Evolutionary conservation across 2,888 invertebrate genomes (phyloP), one percentile per base, ranked within the genome.

Genomic region (Stegophylla sp.): DNA sequence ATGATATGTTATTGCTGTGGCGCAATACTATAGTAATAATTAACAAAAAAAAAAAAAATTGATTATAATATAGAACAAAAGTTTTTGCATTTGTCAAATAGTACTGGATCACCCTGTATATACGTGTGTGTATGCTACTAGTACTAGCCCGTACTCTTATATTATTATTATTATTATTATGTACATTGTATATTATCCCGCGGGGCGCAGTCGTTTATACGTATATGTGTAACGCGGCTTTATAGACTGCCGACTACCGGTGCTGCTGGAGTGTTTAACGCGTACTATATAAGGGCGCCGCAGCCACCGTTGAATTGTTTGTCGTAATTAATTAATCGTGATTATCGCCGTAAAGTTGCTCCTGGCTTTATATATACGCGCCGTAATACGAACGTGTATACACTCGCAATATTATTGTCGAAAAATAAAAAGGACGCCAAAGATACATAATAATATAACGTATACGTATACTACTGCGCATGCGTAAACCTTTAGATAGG

Each of bases 271-370:
- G 51, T 34, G 69, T 67, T 67, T 28, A 26, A n/a, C 43, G 4
- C 20, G 53, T 41, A 53, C 53, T 71, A 20, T 51, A 69, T 34
- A 71, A 71, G 53, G 34, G 53, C 53, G n/a, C 15, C 53, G n/a
- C n/a, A n/a, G n/a, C n/a, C n/a, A n/a, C n/a, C n/a, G n/a, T n/a
- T n/a, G 15, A 71, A 71, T 53, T 41, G 20, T 72, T 26, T 15
- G 41, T 41, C 56, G 56, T 72, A 53, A 56, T 41, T 41, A 72
- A 56, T 56, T 41, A 23, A 72, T 43, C 71, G 56, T 56, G 53
- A 23, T 56, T 41, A 72, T 56, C 56, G 53, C 34, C 20, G 10
- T 71, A 15, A 56, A 41, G 41, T 56, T 41, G 17, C 17, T 17
- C 17, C 41, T 3, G 7, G 0, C 17, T 15, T 28, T 23, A 15